A percentile compares a stretch with the other conserved stretches of the same genome.
phyloP scores from a whole-genome alignment of 2,888 invertebrate species.

The Sarcophaga rosellei region DNA sequence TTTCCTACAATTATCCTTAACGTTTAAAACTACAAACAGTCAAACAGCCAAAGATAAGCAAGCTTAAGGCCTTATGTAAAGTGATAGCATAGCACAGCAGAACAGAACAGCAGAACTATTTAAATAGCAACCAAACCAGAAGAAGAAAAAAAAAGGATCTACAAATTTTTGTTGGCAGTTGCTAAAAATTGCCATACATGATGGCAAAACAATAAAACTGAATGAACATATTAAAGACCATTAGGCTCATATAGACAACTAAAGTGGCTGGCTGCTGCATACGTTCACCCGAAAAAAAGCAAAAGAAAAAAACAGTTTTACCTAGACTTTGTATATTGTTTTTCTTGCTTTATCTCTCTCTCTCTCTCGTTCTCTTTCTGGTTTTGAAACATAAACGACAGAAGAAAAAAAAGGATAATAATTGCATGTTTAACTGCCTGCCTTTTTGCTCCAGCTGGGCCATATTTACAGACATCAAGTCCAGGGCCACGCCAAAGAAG shows the following conservation, averaged over 20 bases:
- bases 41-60: conserved; percentile 53
- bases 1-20: conserved; percentile 76
- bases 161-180: conserved; percentile 71
- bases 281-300: background rate
- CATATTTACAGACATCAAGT: conserved; percentile 17
- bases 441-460: conserved; percentile 52
- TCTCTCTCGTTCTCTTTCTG: background rate
- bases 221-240: conserved; percentile 78
- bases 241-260: conserved; percentile 81
- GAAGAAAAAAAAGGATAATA: conserved; percentile 47
- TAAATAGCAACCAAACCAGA: conserved; percentile 68
- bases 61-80: conserved; percentile 57
- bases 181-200: conserved; percentile 62
- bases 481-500: conserved; percentile 65
- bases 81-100: background rate
- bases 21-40: conserved; percentile 30
- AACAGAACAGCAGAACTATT: conserved; percentile 51
- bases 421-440: conserved; percentile 67
- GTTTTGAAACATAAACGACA: conserved; percentile 41
- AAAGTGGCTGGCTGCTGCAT: conserved; percentile 80
- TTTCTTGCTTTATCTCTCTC: background rate
- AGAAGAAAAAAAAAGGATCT: conserved; percentile 14
- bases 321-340: conserved; percentile 47
- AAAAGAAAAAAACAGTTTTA: conserved; percentile 13
- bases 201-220: conserved; percentile 65